Conservation (phyloP, 2,888 invertebrate species). For the Leptopilina drosophilae region DNA sequence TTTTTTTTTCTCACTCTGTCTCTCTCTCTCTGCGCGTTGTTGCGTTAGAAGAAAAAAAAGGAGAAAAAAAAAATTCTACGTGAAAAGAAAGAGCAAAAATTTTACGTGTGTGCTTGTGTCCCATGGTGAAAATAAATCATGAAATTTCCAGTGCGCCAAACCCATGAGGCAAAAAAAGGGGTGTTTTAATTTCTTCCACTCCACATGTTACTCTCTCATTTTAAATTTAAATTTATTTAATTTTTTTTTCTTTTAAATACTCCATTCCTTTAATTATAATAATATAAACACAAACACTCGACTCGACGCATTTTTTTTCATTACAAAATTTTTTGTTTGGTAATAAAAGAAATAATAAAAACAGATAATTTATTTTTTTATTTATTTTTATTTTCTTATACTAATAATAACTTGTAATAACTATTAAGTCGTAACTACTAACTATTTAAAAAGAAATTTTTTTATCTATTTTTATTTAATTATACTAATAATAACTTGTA, state of each 20-base stretch:
- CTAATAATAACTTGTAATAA: too few species aligned
- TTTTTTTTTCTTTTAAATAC: neutral
- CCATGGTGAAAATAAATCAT: constrained; percentile 70
- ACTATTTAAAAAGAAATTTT: too few species aligned
- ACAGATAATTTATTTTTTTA: too few species aligned
- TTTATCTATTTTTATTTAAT: too few species aligned
- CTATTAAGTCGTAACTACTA: too few species aligned
- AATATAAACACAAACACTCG: neutral
- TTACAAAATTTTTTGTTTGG: too few species aligned
- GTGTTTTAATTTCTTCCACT: constrained; percentile 20
- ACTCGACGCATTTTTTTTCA: too few species aligned
- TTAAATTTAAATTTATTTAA: constrained; percentile 9
- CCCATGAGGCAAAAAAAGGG: neutral
- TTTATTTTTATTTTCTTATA: too few species aligned
- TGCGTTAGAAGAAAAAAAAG: constrained; percentile 28
- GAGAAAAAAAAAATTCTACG: too few species aligned
- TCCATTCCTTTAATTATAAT: neutral
- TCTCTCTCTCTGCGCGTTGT: constrained; percentile 40
- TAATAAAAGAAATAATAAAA: too few species aligned
- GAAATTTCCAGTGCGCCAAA: constrained; percentile 49
- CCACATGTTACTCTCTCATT: constrained; percentile 8
- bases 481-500: too few species aligned
- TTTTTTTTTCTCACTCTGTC: too few species aligned
- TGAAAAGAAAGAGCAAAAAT: constrained; percentile 46
- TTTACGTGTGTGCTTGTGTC: constrained; percentile 54